phyloP scores from a whole-genome alignment of 2,797 vertebrate species.

The Danio albolineatus region DNA sequence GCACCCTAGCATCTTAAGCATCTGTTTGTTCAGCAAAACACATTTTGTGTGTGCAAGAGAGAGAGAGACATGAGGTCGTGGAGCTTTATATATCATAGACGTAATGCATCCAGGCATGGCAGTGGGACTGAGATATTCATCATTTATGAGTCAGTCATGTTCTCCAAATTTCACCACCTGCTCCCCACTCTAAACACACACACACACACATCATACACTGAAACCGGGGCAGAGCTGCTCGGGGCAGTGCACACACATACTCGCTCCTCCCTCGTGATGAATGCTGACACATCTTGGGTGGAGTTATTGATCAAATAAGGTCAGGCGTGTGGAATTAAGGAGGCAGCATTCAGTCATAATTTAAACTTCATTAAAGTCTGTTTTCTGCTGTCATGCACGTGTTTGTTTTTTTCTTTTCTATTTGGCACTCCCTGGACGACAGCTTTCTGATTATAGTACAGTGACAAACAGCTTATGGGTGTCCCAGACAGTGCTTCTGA shows the following conservation, averaged over 20 bases:
- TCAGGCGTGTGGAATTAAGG: conserved; percentile 33
- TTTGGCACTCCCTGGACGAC: conserved; percentile 20
- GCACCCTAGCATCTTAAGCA: not conserved
- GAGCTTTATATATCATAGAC: conserved; percentile 41
- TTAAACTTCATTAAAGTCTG: conserved; percentile 6
- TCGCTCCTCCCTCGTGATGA: conserved; percentile 12
- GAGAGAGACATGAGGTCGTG: not conserved
- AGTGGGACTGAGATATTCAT: conserved; percentile 50
- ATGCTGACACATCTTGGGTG: conserved; percentile 33
- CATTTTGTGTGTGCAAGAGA: not conserved
- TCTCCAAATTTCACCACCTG: conserved; percentile 59
- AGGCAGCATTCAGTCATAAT: conserved; percentile 15
- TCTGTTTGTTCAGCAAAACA: conserved; percentile 26
- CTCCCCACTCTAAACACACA: conserved; percentile 31
- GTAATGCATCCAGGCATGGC: conserved; percentile 32
- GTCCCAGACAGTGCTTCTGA: not conserved
- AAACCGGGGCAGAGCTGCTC: conserved; percentile 39
- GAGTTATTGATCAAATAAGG: conserved; percentile 39
- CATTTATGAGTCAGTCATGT: conserved; percentile 57
- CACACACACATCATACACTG: conserved; percentile 20
- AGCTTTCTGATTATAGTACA: conserved; percentile 36
- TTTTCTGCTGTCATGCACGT: conserved; percentile 1
- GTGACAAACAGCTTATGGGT: conserved; percentile 10
- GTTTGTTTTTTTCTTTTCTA: conserved; percentile 16
- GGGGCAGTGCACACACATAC: conserved; percentile 1